Evolutionary conservation across 2,113 vertebrate genomes (phyloP).

Genomic region (Tapirus terrestris): DNA sequence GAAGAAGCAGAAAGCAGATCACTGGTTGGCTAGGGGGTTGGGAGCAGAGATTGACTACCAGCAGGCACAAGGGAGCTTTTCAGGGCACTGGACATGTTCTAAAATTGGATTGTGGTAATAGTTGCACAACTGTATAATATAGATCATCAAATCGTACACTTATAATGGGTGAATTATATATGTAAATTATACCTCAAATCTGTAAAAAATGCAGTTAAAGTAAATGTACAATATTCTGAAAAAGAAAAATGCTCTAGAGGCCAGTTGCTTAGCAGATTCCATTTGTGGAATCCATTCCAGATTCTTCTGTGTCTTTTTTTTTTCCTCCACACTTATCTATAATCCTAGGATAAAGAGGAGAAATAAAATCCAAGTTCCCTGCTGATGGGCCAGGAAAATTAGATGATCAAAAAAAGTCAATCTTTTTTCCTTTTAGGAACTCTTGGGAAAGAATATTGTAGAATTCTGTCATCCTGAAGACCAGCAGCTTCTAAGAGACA

Average conservation of each 20-base stretch:
- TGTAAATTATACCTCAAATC: background rate
- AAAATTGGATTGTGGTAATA: background rate
- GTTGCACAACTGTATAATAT: background rate
- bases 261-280: background rate
- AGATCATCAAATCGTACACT: background rate
- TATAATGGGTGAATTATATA: background rate
- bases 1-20: constrained; percentile 21
- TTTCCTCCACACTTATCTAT: background rate
- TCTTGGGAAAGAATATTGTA: constrained; percentile 96
- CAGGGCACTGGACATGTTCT: background rate
- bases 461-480: constrained; percentile 97
- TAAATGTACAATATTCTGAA: background rate
- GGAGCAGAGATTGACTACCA: background rate
- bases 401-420: background rate
- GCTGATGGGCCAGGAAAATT: background rate
- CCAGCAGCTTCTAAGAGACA: constrained; percentile 95
- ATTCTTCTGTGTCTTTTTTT: background rate
- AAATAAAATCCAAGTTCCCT: constrained; percentile 22
- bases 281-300: background rate
- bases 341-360: constrained; percentile 41
- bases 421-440: constrained; percentile 88
- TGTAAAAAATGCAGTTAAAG: constrained; percentile 15
- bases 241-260: background rate
- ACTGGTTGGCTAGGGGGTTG: background rate
- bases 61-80: background rate